Conservation (phyloP, 2,888 invertebrate genomes). For the Spatulosminthurus flaviceps region DNA sequence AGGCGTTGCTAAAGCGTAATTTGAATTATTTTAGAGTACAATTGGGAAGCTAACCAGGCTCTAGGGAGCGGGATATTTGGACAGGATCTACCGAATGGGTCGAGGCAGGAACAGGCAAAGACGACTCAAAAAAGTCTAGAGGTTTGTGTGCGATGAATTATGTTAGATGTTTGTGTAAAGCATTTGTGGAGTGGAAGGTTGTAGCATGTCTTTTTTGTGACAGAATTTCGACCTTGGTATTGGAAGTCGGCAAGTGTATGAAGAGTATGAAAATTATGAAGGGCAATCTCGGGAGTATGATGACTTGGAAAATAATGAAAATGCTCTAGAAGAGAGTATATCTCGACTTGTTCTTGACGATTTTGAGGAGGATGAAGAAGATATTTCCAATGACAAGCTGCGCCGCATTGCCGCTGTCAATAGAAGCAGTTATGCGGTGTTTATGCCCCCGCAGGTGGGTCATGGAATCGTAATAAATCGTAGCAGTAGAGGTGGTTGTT, state of each 20-base stretch:
- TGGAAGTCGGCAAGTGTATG: neutral
- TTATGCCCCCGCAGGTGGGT: conserved; percentile 62
- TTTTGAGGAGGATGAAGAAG: conserved; percentile 61
- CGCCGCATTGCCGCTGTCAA: conserved; percentile 54
- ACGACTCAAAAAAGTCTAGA: neutral
- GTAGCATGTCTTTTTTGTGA: neutral
- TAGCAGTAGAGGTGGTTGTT: too few species aligned
- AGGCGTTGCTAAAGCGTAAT: conserved; percentile 10
- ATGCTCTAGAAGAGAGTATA: conserved; percentile 65
- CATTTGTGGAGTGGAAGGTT: neutral
- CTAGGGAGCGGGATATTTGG: conserved; percentile 43
- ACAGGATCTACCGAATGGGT: conserved; percentile 49
- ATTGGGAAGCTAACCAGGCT: conserved; percentile 55
- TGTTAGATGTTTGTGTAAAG: neutral
- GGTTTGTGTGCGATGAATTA: neutral
- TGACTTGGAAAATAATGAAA: conserved; percentile 60
- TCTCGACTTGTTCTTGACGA: conserved; percentile 66
- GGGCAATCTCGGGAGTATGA: conserved; percentile 52
- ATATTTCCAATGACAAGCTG: conserved; percentile 30
- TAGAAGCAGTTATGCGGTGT: conserved; percentile 56
- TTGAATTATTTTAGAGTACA: conserved; percentile 47
- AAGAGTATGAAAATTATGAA: conserved; percentile 36
- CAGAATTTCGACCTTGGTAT: neutral
- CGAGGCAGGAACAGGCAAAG: neutral
- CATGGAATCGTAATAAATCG: neutral